Evolutionary conservation across 2,113 vertebrate species (phyloP), one percentile per base, ranked within the genome.

Genomic region (Gobius niger): DNA sequence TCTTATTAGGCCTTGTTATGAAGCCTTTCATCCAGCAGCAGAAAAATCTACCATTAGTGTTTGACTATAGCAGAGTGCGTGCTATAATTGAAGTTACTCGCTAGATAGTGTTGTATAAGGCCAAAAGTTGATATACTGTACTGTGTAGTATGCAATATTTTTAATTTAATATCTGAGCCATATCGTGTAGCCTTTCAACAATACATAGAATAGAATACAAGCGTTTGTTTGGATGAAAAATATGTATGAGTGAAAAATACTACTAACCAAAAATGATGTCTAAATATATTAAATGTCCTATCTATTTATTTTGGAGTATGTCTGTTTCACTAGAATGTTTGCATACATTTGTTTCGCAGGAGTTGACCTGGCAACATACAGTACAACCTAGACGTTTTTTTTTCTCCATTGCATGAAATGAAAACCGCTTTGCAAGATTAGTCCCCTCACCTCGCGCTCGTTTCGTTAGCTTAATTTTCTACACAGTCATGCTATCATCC

Each of bases 1-100:
- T 86, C 76, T 79, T 60, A 88, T 89, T 87, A 84, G 75, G 72
- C 68, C 77, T 80, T 34, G 53, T 83, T 82, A 86, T n/a, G 67
- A 71, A 50, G 65, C 63, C 67, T 88, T 87, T 85, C 69, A 88
- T 87, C 72, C 68, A 51, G 67, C 34, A 49, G 65, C 63, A 53
- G 34, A 66, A 11, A 78, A 46, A 79, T 71, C 77, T 62, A 47
- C 53, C 61, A 64, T 68, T 70, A 72, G 59, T 57, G 46, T 71
- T 70, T 60, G 50, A 68, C 56, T 44, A 44, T 52, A 50, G 50
- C 18, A 47, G 50, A 49, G 49, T 75, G 47, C 59, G 53, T 65
- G 54, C 47, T 64, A 65, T 44, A 60, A 73, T 67, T 65, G 24
- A 14, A 57, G 60, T 64, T 61, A 47, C 75, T 61, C 13, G 47